Percentiles rank a stretch among this genome's conserved stretches.
These are phyloP conservation scores for Spondyliosoma cantharus DNA, from an alignment of 2,797 vertebrate species.

Conservation along the genomic window DNA sequence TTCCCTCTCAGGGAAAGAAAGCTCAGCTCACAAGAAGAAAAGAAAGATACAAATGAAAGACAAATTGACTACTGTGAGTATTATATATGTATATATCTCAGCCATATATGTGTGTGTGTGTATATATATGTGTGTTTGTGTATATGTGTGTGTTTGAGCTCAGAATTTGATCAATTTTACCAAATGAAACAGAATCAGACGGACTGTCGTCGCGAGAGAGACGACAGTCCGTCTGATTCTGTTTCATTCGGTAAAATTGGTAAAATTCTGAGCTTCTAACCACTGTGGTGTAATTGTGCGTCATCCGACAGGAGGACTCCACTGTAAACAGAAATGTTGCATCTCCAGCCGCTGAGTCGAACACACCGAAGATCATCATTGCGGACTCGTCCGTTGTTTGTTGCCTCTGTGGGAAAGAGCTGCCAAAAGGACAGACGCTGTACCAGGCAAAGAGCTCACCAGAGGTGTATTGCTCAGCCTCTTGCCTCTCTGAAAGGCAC, in stretches of 20 bases:
- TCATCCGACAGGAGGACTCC: conserved; percentile 78
- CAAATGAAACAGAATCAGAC: too few relatives aligned
- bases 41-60: background rate
- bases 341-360: background rate
- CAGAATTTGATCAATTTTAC: too few relatives aligned
- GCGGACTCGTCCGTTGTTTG: conserved; percentile 72
- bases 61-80: background rate
- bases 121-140: too few relatives aligned
- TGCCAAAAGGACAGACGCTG: conserved; percentile 87
- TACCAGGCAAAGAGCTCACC: conserved; percentile 88
- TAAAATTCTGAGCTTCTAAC: background rate
- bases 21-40: background rate
- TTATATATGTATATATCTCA: too few relatives aligned
- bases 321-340: conserved; percentile 80
- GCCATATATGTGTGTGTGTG: too few relatives aligned
- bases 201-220: too few relatives aligned
- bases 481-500: conserved; percentile 82
- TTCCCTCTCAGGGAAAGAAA: background rate
- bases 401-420: conserved; percentile 88
- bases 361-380: conserved; percentile 66
- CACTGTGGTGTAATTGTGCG: background rate
- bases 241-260: too few relatives aligned
- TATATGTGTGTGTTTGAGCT: too few relatives aligned
- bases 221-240: background rate
- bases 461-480: conserved; percentile 90